phyloP scores from a whole-genome alignment of 2,888 invertebrate genomes.

The Oxycera nigricornis region DNA sequence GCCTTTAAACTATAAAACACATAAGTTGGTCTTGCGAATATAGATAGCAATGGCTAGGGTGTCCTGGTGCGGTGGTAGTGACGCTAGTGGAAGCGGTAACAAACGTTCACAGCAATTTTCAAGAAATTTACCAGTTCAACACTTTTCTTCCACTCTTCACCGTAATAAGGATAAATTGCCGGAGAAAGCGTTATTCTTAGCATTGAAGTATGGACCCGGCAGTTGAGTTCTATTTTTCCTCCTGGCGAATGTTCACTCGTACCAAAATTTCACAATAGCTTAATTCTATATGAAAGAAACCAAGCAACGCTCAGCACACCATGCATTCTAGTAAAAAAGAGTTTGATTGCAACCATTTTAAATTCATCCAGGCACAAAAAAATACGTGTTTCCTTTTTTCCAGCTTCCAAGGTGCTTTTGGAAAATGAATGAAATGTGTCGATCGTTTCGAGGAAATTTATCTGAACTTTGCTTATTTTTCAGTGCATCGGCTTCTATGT shows the following conservation, averaged over 20 bases:
- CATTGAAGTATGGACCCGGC: constrained; percentile 2
- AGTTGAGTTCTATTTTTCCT: too few relatives aligned
- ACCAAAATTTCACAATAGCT: not conserved
- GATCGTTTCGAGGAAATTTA: too few relatives aligned
- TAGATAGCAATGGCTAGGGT: too few relatives aligned
- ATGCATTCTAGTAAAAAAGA: not conserved
- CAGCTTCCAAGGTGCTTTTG: too few relatives aligned
- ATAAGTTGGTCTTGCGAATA: constrained; percentile 19
- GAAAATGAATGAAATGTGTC: too few relatives aligned
- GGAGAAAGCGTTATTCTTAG: not conserved
- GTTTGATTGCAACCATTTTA: too few relatives aligned
- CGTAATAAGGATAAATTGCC: constrained; percentile 30
- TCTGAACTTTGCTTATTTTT: too few relatives aligned
- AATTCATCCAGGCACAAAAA: too few relatives aligned
- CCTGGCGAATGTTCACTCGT: not conserved
- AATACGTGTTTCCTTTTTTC: too few relatives aligned
- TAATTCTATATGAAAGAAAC: not conserved
- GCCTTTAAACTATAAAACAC: not conserved
- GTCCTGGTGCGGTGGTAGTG: not conserved
- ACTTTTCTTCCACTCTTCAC: not conserved
- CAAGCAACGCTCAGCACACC: not conserved
- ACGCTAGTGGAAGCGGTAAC: not conserved
- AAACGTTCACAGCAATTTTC: constrained; percentile 30
- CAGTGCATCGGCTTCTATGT: too few relatives aligned
- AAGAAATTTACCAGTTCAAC: constrained; percentile 31